phyloP scores from a whole-genome alignment of 2,113 vertebrate genomes.

The Scartelaos histophorus region DNA sequence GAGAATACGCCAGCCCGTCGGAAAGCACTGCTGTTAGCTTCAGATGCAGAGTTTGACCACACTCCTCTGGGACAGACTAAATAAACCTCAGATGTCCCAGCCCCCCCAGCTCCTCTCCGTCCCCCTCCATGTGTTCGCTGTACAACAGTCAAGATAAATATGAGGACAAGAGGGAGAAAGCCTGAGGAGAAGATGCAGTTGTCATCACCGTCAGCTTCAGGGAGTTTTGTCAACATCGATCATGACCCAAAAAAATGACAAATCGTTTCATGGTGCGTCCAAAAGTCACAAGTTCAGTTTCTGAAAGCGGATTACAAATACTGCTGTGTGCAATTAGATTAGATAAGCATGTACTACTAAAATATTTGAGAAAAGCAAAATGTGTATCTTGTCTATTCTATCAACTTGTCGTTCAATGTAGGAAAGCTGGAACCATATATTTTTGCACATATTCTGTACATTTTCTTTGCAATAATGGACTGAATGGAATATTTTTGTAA shows the following conservation, averaged over 20 bases:
- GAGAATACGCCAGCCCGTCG: constrained; percentile 76
- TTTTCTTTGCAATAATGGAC: too few species aligned
- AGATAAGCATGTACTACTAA: neutral
- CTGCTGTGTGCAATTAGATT: constrained; percentile 34
- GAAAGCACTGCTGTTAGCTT: constrained; percentile 81
- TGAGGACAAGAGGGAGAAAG: constrained; percentile 33
- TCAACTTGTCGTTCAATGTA: too few species aligned
- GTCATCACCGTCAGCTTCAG: constrained; percentile 53
- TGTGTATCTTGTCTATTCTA: too few species aligned
- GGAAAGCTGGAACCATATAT: too few species aligned
- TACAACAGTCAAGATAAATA: constrained; percentile 47
- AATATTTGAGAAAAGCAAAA: too few species aligned
- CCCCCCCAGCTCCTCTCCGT: constrained; percentile 15
- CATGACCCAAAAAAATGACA: constrained; percentile 50
- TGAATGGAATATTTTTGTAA: too few species aligned
- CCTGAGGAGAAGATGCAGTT: constrained; percentile 48
- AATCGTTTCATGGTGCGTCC: constrained; percentile 47
- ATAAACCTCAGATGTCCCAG: constrained; percentile 84
- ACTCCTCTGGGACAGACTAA: constrained; percentile 76
- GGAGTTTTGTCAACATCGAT: constrained; percentile 62
- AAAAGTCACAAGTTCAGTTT: constrained; percentile 61
- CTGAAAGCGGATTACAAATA: constrained; percentile 49
- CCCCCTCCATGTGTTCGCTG: constrained; percentile 48
- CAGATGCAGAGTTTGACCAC: constrained; percentile 77
- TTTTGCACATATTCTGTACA: too few species aligned